A percentile compares a stretch with the other conserved stretches of the same genome.
These are phyloP conservation scores for Drosophila robusta DNA, from an alignment of 2,888 invertebrate genomes.

Conservation along the genomic window DNA sequence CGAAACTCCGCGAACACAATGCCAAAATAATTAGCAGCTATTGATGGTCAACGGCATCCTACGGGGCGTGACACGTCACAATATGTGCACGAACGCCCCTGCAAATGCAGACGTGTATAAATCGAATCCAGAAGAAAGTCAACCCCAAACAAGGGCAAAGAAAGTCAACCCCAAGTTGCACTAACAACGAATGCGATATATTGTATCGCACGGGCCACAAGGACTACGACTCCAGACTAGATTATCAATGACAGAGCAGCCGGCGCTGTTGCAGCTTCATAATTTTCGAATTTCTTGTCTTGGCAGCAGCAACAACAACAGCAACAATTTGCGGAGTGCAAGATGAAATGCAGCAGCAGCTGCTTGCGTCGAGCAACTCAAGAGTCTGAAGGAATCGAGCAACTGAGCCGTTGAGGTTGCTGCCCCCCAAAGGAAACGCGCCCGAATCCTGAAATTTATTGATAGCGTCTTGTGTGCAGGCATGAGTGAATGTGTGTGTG, in stretches of 20 bases:
- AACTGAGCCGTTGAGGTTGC: conserved; percentile 48
- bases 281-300: conserved; percentile 54
- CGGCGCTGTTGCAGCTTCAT: conserved; percentile 75
- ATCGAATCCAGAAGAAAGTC: conserved; percentile 53
- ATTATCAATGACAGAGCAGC: conserved; percentile 79
- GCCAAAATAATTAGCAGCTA: conserved; percentile 75
- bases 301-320: conserved; percentile 23
- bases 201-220: too few relatives aligned
- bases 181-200: conserved; percentile 41
- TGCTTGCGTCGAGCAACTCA: conserved; percentile 45
- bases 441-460: conserved; percentile 55
- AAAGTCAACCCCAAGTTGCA: conserved; percentile 29
- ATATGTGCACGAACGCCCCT: conserved; percentile 76
- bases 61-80: conserved; percentile 78
- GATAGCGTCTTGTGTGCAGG: conserved; percentile 31
- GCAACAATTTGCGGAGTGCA: conserved; percentile 52
- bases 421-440: conserved; percentile 59
- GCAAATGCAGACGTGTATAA: conserved; percentile 44
- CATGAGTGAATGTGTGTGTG: conserved; percentile 9
- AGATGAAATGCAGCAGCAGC: conserved; percentile 51
- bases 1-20: conserved; percentile 61
- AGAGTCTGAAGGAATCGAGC: conserved; percentile 46
- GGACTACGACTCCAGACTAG: conserved; percentile 42
- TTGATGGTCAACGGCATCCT: conserved; percentile 50
- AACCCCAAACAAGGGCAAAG: conserved; percentile 25